These are phyloP conservation scores for Oreochromis grahami DNA, from an alignment of 2,797 vertebrate species.

Conservation along the genomic window DNA sequence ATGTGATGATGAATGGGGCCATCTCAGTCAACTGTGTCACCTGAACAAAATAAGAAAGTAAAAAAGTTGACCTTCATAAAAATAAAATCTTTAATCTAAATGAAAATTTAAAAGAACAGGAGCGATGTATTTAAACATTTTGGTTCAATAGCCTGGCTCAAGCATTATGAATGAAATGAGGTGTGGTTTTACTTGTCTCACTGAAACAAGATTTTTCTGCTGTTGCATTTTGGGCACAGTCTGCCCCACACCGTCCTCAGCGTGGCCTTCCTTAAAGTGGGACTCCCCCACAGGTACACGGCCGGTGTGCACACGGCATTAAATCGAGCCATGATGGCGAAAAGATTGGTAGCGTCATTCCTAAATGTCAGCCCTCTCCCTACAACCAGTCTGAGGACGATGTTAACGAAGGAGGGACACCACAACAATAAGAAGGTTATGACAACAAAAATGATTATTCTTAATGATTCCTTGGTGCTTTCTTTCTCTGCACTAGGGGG, in stretches of 20 bases:
- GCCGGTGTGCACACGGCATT: slow-evolving; percentile 58
- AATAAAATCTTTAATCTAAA: background rate
- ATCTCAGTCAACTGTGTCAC: background rate
- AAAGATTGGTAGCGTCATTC: slow-evolving; percentile 63
- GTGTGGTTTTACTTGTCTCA: background rate
- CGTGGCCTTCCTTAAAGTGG: slow-evolving; percentile 51
- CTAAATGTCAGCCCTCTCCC: slow-evolving; percentile 34
- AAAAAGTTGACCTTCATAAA: background rate
- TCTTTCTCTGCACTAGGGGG: slow-evolving; percentile 47
- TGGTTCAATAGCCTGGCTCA: background rate
- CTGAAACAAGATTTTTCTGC: background rate
- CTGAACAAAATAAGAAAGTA: background rate
- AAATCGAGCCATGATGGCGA: slow-evolving; percentile 59
- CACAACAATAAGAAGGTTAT: slow-evolving; percentile 68
- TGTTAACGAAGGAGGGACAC: slow-evolving; percentile 59
- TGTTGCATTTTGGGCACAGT: slow-evolving; percentile 38
- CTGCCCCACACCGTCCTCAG: slow-evolving; percentile 43
- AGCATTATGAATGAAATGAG: background rate
- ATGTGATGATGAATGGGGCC: too few species aligned
- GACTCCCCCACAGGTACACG: slow-evolving; percentile 69
- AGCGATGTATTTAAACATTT: background rate
- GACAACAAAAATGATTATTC: slow-evolving; percentile 72
- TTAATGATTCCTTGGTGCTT: slow-evolving; percentile 55
- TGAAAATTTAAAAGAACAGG: fast-evolving
- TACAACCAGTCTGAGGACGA: slow-evolving; percentile 23